Percentiles rank a stretch among this genome's conserved stretches.
Conservation (phyloP, 2,888 invertebrate species). For the Gonocerus acuteangulatus region DNA sequence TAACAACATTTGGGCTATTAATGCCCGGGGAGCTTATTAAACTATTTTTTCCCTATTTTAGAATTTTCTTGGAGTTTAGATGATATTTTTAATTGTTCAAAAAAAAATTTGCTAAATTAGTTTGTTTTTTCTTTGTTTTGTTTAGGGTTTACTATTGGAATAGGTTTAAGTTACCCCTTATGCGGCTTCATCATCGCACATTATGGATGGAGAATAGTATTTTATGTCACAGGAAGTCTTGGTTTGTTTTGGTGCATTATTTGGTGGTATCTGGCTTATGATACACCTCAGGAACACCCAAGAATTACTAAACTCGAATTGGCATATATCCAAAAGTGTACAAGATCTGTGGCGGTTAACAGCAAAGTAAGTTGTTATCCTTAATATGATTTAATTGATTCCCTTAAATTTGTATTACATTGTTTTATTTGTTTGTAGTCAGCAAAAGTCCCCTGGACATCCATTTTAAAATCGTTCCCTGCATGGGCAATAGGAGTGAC, state of each 20-base stretch:
- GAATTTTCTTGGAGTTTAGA: too few relatives aligned
- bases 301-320: conserved; percentile 57
- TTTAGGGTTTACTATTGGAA: conserved; percentile 62
- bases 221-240: conserved; percentile 61
- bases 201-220: conserved; percentile 60
- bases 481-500: conserved; percentile 65
- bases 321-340: conserved; percentile 57
- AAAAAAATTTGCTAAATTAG: too few relatives aligned
- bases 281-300: conserved; percentile 60
- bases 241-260: conserved; percentile 58
- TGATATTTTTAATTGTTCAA: too few relatives aligned
- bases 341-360: conserved; percentile 38
- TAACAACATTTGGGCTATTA: too few relatives aligned
- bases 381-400: not conserved
- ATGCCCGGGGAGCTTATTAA: too few relatives aligned
- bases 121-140: not conserved
- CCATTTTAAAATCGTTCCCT: conserved; percentile 56
- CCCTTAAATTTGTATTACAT: not conserved
- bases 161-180: conserved; percentile 61
- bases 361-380: conserved; percentile 40
- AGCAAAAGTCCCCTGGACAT: conserved; percentile 56
- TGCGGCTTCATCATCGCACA: conserved; percentile 62
- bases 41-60: too few relatives aligned
- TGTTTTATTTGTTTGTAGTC: conserved; percentile 37
- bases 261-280: conserved; percentile 62